A percentile compares a stretch with the other conserved stretches of the same genome.
Evolutionary conservation across 2,888 invertebrate genomes (phyloP).

Genomic region (Chirona hameri): DNA sequence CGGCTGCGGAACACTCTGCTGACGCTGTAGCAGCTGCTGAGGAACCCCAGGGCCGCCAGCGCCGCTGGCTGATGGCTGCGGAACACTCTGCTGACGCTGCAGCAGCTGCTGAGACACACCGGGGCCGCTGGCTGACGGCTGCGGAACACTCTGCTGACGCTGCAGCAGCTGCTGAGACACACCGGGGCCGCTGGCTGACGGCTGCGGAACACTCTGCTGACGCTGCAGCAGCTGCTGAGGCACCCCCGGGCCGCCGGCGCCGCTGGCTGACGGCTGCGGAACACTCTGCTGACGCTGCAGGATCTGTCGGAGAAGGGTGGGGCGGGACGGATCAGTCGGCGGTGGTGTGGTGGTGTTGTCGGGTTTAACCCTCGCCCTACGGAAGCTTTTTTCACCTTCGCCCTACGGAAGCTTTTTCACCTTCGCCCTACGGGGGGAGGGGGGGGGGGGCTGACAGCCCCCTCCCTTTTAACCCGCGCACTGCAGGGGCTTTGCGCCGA

Average conservation of each 20-base stretch:
- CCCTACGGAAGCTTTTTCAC: no score
- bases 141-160: constrained; percentile 22
- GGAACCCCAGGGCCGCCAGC: not conserved
- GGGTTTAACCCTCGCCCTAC: no score
- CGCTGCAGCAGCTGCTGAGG: constrained; percentile 7
- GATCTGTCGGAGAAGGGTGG: no score
- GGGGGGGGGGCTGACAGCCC: no score
- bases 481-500: no score
- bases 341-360: no score
- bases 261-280: constrained; percentile 40
- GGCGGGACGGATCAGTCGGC: no score
- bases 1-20: constrained; percentile 4
- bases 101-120: not conserved
- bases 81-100: constrained; percentile 13
- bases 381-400: no score
- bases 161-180: not conserved
- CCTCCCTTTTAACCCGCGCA: no score
- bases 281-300: constrained; percentile 26
- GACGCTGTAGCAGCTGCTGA: constrained; percentile 3
- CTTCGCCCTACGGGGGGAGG: no score
- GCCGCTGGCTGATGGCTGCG: constrained; percentile 40
- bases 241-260: not conserved
- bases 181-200: constrained; percentile 33
- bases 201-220: constrained; percentile 2
- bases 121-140: constrained; percentile 33